These are phyloP conservation scores for Podarcis lilfordi DNA, from an alignment of 2,797 vertebrate species.

Conservation along the genomic window DNA sequence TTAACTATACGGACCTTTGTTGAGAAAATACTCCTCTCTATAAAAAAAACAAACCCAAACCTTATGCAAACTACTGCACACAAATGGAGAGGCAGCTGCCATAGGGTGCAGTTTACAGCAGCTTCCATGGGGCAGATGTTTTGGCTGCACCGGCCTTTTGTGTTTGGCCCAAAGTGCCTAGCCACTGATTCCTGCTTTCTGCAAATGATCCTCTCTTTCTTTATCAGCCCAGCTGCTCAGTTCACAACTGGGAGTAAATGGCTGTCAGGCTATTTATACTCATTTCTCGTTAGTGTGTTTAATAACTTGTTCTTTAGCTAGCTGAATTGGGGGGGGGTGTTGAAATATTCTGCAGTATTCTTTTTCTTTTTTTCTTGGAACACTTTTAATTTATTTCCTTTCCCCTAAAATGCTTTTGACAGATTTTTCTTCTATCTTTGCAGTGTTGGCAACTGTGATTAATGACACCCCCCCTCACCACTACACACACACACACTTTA, in stretches of 20 bases:
- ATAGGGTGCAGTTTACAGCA: neutral
- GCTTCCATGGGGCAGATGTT: neutral
- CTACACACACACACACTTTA: neutral
- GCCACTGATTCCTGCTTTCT: constrained; percentile 71
- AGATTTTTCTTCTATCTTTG: constrained; percentile 32
- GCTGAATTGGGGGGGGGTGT: neutral
- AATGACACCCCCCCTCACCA: constrained; percentile 50
- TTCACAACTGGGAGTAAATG: constrained; percentile 69
- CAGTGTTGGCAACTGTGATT: constrained; percentile 25
- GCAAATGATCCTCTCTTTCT: constrained; percentile 75
- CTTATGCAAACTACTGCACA: too few relatives aligned
- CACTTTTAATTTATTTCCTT: constrained; percentile 9
- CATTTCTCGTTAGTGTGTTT: constrained; percentile 63
- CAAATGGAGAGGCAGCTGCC: neutral
- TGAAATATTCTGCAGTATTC: constrained; percentile 46
- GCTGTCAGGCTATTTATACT: constrained; percentile 72
- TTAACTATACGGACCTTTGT: too few relatives aligned
- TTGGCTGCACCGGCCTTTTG: neutral
- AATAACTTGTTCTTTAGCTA: constrained; percentile 59
- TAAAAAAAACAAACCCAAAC: too few relatives aligned
- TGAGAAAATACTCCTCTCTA: neutral
- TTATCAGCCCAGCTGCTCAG: constrained; percentile 77
- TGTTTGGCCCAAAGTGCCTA: constrained; percentile 71
- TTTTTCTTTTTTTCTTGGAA: constrained; percentile 24
- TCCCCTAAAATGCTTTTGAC: constrained; percentile 61